These are phyloP conservation scores for Phymanthus crucifer DNA, from an alignment of 92 coral and sea anemone genomes.

Conservation along the genomic window DNA sequence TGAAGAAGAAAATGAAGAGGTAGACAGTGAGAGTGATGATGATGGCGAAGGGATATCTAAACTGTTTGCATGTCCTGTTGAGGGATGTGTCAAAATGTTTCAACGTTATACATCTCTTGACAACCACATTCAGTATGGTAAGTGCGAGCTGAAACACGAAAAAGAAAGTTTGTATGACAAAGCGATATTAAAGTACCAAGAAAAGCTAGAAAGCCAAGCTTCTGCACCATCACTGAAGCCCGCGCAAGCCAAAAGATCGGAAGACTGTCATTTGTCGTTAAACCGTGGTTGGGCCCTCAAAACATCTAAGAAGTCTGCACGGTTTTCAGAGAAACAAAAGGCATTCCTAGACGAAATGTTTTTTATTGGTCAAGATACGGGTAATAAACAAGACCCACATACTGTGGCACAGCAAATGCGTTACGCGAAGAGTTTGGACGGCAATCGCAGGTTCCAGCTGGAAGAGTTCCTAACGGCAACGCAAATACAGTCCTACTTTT, in stretches of 20 bases:
- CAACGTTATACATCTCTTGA: slow-evolving; percentile 29
- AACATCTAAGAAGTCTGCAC: slow-evolving; percentile 7
- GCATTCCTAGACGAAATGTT: slow-evolving; percentile 1
- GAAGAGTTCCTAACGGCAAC: slow-evolving; percentile 41
- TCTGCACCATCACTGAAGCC: slow-evolving; percentile 4
- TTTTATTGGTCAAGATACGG: slow-evolving; percentile 30
- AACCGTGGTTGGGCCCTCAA: slow-evolving; percentile 29
- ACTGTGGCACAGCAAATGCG: slow-evolving; percentile 40
- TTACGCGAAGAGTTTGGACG: slow-evolving; percentile 32
- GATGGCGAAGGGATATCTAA: neutral
- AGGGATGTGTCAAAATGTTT: slow-evolving; percentile 34
- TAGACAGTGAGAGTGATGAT: slow-evolving; percentile 5
- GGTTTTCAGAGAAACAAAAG: slow-evolving; percentile 13
- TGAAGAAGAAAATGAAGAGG: neutral
- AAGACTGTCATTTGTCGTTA: neutral
- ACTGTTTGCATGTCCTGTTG: neutral
- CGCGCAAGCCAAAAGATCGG: neutral
- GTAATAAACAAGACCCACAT: slow-evolving; percentile 30
- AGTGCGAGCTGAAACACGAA: slow-evolving; percentile 17
- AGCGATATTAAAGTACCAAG: slow-evolving; percentile 10
- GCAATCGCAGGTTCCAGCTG: slow-evolving; percentile 27
- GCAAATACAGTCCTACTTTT: slow-evolving; percentile 36
- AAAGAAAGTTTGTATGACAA: slow-evolving; percentile 7
- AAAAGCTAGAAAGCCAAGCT: slow-evolving; percentile 14
- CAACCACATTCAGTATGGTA: slow-evolving; percentile 35